Conservation (phyloP, 2,888 invertebrate genomes). For the Lepeophtheirus nordmannii region DNA sequence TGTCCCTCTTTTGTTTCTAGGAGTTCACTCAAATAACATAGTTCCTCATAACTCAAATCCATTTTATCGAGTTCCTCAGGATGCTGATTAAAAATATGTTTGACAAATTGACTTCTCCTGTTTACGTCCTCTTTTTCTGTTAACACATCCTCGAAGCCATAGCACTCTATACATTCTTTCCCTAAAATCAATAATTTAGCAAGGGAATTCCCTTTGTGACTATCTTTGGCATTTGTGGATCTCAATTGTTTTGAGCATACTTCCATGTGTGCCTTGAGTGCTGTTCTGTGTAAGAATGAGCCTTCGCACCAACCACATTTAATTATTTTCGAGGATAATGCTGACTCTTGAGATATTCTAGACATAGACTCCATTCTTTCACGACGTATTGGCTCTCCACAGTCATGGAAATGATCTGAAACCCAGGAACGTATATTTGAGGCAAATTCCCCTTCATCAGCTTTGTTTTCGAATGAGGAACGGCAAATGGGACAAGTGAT, state of each 20-base stretch:
- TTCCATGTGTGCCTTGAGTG: background rate
- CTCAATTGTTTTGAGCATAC: background rate
- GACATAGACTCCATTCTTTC: background rate
- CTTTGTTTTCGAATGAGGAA: background rate
- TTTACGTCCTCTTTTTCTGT: background rate
- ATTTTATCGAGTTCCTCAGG: background rate
- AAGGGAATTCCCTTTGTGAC: too few species aligned
- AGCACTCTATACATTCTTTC: background rate
- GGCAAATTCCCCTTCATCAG: background rate
- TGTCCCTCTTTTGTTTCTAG: background rate
- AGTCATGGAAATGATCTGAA: background rate
- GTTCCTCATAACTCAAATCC: background rate
- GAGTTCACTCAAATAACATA: background rate
- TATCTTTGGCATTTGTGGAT: background rate
- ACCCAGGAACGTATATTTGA: conserved; percentile 1
- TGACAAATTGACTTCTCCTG: background rate
- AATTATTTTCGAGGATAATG: background rate
- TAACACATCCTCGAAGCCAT: background rate
- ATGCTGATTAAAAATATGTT: background rate
- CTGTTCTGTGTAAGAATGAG: background rate
- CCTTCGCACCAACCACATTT: background rate
- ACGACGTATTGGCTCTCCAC: background rate
- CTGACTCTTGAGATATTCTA: background rate
- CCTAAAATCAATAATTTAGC: too few species aligned
- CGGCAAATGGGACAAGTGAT: background rate